phyloP scores from a whole-genome alignment of 2,113 vertebrate species.

The Zapornia atra region DNA sequence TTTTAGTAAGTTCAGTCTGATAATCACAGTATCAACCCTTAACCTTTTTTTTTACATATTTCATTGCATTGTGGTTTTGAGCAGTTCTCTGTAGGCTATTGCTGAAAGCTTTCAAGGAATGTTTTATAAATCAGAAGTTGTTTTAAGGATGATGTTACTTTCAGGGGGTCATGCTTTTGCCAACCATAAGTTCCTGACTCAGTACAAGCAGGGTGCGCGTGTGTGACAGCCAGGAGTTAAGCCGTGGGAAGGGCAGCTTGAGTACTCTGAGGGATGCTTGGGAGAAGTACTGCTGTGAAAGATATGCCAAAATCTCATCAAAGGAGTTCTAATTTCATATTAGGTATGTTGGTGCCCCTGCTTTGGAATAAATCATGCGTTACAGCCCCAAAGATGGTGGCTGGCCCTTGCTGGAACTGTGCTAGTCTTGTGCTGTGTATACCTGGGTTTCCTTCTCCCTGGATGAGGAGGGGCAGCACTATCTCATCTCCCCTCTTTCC shows the following conservation, averaged over 20 bases:
- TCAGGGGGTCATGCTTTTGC: background rate
- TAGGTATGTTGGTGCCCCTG: background rate
- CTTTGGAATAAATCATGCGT: fast-evolving
- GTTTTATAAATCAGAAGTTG: background rate
- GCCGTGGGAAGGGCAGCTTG: background rate
- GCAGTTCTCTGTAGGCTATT: background rate
- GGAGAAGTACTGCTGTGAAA: background rate
- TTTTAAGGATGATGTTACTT: background rate
- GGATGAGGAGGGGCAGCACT: background rate
- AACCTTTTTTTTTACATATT: background rate
- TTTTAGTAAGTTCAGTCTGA: background rate
- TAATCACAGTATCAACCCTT: background rate
- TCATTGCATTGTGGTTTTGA: background rate
- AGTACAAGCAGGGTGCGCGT: background rate
- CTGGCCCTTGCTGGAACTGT: background rate
- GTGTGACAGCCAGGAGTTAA: background rate
- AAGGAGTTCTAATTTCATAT: background rate
- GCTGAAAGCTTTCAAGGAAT: background rate
- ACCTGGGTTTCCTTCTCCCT: background rate
- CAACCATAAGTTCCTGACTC: background rate
- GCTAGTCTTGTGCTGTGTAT: fast-evolving
- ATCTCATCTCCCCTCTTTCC: background rate
- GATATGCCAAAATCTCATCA: background rate
- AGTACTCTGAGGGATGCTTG: background rate
- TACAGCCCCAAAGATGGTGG: fast-evolving